Base-by-base conservation (phyloP, 1,140 invertebrate species). In the Philaenus spumarius region DNA sequence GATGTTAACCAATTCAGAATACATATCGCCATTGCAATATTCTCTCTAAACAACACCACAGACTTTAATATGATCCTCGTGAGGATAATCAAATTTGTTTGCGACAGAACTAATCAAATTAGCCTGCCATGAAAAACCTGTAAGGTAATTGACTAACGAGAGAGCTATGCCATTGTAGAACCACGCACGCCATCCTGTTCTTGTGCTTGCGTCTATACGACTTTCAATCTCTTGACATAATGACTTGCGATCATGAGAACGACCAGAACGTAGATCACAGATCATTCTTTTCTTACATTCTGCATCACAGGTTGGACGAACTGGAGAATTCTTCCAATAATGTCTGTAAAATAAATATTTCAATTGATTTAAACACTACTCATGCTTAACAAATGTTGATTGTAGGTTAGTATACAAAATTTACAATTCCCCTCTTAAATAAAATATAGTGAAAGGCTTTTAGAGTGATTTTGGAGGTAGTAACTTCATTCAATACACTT, bases 271-370 rank as follows among this genome's bases (percentile, higher is more conserved):
- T 42, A 92, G 75, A 71, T 93, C 89, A 70, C 91, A 95, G 1
- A 94, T 71, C 62, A 94, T 77, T 5, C 89, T 79, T 71, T 90
- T 91, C 48, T 86, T 85, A 68, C 91, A 94, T 62, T 88, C 87
- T 1, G 83, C 82, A 71, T 91, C 87, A 70, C 90, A 94, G 0
- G 74, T 62, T 14, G 87, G 83, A 45, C 86, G 78, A 0, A 86
- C 85, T 1, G 89, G 86, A 55, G 89, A 92, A 69, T 89, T 90
- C 72, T 93, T 93, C 79, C 89, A 90, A 70, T 93, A 93, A 69
- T 90, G 84, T 68, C 89, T 93, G 55, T 24, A 55, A 67, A 66
- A 35, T 30, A 30, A 30, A 30, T n/a, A n/a, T n/a, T n/a, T n/a
- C n/a, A n/a, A n/a, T n/a, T n/a, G n/a, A n/a, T n/a, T n/a, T n/a